Base-by-base conservation (phyloP, 2,888 invertebrate genomes). In the Bembecia ichneumoniformis region DNA sequence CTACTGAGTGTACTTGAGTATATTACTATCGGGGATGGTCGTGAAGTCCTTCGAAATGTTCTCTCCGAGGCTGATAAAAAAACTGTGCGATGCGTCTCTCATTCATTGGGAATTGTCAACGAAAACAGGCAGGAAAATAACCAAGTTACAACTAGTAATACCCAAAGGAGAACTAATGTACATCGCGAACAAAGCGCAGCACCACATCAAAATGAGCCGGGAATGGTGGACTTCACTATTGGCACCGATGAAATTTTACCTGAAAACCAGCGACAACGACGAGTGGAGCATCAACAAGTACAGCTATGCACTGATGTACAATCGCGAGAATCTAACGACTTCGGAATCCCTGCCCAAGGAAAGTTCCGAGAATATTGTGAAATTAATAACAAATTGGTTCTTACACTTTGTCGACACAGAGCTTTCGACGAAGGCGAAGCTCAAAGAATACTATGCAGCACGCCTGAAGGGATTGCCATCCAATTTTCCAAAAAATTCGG, bases 391-490 rank as follows among this genome's bases (percentile, higher is more conserved):
- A 48, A 50, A 45, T 36, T 54, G 45, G 55, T 52, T 43, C 43
- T 52, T 9, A 40, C 34, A 11, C 34, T 54, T 50, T 54, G 53
- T 52, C 40, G 53, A 35, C 49, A 53, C 48, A 47, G 50, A 51
- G 55, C 55, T 55, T 52, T 57, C 48, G 48, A 52, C 50, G 52
- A 55, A 51, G 52, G 50, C 17, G 54, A 57, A 36, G 57, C 57
- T 47, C 47, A 43, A 49, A 52, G 49, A 46, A 4, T 51, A 44
- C 28, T 56, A 43, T 54, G 53, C 36, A 3, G 43, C 35, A 52
- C 54, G 45, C 53, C 54, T 55, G 52, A 54, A 44, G 55, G 53
- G 56, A 58, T 58, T 56, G 51, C 51, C 49, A 14, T 52, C 0
- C 55, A 56, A 49, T 56, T 54, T 52, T 50, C 10, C 15, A 49